A percentile compares a stretch with the other conserved stretches of the same genome.
Evolutionary conservation across 2,888 invertebrate genomes (phyloP).

Genomic region (Drosophila seclusa): DNA sequence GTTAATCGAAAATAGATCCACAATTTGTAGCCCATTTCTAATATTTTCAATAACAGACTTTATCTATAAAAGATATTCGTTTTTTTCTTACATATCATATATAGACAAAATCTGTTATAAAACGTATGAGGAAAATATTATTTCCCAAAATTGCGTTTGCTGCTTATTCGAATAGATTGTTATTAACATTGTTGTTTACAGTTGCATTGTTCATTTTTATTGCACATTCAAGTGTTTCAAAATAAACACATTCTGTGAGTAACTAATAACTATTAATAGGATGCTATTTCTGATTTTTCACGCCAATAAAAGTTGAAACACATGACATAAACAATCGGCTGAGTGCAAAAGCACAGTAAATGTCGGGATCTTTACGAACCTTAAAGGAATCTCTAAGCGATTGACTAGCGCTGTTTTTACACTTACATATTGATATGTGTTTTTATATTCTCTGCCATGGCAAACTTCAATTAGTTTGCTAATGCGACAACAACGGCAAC

Average conservation of each 20-base stretch:
- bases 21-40: background rate
- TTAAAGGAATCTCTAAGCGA: constrained; percentile 12
- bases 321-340: background rate
- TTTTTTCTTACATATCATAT: background rate
- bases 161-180: background rate
- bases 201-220: background rate
- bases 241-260: background rate
- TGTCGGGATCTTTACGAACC: too few species aligned
- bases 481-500: constrained; percentile 45
- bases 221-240: background rate
- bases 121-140: background rate
- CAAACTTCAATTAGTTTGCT: constrained; percentile 67
- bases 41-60: background rate
- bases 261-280: constrained; percentile 13
- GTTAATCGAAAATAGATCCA: background rate
- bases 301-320: constrained; percentile 2
- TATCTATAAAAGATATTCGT: background rate
- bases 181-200: constrained; percentile 7
- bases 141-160: background rate
- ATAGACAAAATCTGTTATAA: background rate
- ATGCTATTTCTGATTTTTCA: constrained; percentile 5
- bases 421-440: constrained; percentile 29
- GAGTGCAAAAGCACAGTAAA: constrained; percentile 4
- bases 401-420: constrained; percentile 26
- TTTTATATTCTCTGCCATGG: constrained; percentile 42